A percentile compares a stretch with the other conserved stretches of the same genome.
These are phyloP conservation scores for Phylloscopus whistleri DNA, from an alignment of 2,113 vertebrate species.

Conservation along the genomic window DNA sequence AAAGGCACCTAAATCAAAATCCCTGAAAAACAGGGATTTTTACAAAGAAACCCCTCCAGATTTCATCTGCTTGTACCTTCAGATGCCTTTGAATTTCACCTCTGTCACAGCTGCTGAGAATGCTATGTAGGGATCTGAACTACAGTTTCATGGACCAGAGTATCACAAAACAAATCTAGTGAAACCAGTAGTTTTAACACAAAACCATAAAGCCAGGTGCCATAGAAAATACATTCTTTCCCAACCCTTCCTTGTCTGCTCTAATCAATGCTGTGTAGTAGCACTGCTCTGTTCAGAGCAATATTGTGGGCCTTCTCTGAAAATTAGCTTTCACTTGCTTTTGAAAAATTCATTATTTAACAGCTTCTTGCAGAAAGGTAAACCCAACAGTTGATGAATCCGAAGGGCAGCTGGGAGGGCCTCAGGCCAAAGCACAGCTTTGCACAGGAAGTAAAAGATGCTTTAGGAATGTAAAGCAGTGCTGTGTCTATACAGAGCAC, in stretches of 20 bases:
- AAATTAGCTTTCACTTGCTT: neutral
- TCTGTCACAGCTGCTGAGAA: neutral
- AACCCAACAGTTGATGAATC: conserved; percentile 39
- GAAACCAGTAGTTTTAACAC: neutral
- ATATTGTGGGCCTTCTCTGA: neutral
- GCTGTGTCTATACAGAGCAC: neutral
- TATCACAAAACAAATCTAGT: neutral
- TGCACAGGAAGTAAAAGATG: conserved; percentile 54
- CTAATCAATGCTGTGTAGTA: neutral
- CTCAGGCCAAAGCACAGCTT: conserved; percentile 42
- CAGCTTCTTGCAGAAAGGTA: conserved; percentile 29
- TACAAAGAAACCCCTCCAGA: neutral
- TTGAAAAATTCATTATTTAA: conserved; percentile 29
- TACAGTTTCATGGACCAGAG: neutral
- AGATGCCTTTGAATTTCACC: neutral
- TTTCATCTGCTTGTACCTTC: neutral
- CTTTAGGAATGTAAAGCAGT: conserved; percentile 60
- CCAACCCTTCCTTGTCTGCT: neutral
- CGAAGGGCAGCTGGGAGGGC: conserved; percentile 30
- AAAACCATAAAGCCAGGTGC: neutral
- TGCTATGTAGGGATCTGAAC: neutral
- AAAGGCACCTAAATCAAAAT: neutral
- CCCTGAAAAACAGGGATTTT: neutral
- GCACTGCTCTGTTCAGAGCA: neutral
- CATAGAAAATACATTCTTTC: neutral